These are phyloP conservation scores for Phallusia fumigata DNA, from an alignment of 23 tunicate genomes.

Conservation along the genomic window DNA sequence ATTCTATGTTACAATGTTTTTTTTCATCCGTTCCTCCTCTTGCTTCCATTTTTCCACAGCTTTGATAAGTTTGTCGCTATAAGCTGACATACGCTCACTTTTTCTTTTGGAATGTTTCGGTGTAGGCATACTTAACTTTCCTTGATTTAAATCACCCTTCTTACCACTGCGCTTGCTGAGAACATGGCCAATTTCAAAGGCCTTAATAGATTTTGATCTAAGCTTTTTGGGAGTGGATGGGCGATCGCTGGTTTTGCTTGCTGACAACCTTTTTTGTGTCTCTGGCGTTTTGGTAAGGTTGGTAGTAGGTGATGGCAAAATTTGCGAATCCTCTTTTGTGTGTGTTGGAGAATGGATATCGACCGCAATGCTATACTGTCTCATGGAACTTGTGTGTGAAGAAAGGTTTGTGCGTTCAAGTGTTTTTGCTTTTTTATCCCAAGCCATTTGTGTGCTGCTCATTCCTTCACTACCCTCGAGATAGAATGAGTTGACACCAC, in stretches of 20 bases:
- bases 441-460: constrained; percentile 2
- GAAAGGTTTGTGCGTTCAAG: constrained; percentile 33
- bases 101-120: constrained; percentile 16
- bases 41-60: constrained; percentile 29
- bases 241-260: background rate
- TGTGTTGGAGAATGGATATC: constrained; percentile 1
- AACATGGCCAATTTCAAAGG: background rate
- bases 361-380: background rate
- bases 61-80: constrained; percentile 20
- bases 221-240: background rate
- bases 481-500: constrained; percentile 47
- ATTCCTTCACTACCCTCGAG: constrained; percentile 19
- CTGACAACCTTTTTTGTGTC: background rate
- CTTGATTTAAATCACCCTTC: background rate
- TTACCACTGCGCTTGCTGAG: background rate
- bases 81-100: constrained; percentile 19
- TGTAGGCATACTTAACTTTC: constrained; percentile 11
- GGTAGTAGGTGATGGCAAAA: background rate
- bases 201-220: background rate
- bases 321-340: background rate
- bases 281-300: background rate
- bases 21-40: constrained; percentile 7
- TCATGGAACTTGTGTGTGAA: background rate
- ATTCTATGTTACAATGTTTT: background rate
- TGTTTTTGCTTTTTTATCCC: constrained; percentile 43